Evolutionary conservation across 2,888 invertebrate genomes (phyloP).

Genomic region (Agonopterix alstromeriana): DNA sequence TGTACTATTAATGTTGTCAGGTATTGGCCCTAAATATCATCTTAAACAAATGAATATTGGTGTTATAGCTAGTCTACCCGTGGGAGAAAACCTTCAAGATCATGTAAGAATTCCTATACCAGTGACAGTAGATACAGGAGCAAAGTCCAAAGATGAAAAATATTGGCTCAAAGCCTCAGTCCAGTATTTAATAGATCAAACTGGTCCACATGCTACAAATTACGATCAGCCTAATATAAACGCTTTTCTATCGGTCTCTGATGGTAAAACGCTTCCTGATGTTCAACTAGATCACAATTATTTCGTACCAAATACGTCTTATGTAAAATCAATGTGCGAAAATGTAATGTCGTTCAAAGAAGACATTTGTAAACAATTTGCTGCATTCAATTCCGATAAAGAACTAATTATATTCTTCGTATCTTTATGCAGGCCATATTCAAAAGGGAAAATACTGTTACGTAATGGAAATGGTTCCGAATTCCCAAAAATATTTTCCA

Average conservation of each 20-base stretch:
- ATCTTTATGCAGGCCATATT: constrained; percentile 54
- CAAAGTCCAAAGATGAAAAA: constrained; percentile 32
- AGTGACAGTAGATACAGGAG: constrained; percentile 48
- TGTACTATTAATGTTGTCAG: constrained; percentile 51
- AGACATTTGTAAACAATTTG: constrained; percentile 52
- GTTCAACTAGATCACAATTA: constrained; percentile 67
- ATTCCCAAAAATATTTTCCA: constrained; percentile 51
- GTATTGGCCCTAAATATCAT: constrained; percentile 48
- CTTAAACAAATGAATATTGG: constrained; percentile 40
- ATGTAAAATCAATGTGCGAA: constrained; percentile 44
- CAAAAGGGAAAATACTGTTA: constrained; percentile 45
- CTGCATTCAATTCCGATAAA: constrained; percentile 44
- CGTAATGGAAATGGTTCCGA: constrained; percentile 41
- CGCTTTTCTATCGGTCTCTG: constrained; percentile 53
- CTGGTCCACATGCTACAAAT: constrained; percentile 56
- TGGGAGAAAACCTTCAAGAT: constrained; percentile 67
- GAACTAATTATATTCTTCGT: constrained; percentile 57
- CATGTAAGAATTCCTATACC: constrained; percentile 63
- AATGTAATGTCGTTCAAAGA: constrained; percentile 43
- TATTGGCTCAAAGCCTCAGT: constrained; percentile 54
- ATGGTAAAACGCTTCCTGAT: constrained; percentile 45
- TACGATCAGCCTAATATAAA: constrained; percentile 63
- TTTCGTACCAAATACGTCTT: constrained; percentile 52
- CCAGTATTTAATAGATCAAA: constrained; percentile 54
- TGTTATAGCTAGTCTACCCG: constrained; percentile 44